Conservation (phyloP, 2,113 vertebrate genomes). For the Myotis yumanensis region DNA sequence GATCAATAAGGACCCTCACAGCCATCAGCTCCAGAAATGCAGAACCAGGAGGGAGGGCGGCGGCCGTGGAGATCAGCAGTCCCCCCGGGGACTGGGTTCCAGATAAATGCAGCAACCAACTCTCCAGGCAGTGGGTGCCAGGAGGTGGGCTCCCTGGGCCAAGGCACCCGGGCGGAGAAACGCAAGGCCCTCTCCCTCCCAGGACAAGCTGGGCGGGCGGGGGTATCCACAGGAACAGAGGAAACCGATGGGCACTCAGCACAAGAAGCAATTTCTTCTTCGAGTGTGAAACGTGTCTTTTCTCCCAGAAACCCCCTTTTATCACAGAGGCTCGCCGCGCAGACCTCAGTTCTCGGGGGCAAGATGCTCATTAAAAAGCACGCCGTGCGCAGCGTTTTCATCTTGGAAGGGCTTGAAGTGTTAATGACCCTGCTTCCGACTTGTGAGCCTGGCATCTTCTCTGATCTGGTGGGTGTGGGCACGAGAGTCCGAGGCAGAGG, state of each 20-base stretch:
- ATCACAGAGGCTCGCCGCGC: slow-evolving; percentile 37
- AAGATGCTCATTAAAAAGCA: slow-evolving; percentile 56
- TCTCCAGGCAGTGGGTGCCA: neutral
- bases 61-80: neutral
- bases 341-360: neutral
- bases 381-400: slow-evolving; percentile 20
- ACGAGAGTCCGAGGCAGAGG: slow-evolving; percentile 20
- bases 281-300: slow-evolving; percentile 18
- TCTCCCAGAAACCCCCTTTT: slow-evolving; percentile 31
- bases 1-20: slow-evolving; percentile 52
- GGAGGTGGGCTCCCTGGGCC: neutral
- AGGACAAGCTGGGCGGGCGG: rapidly evolving
- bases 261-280: slow-evolving; percentile 46
- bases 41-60: slow-evolving; percentile 41
- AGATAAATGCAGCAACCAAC: slow-evolving; percentile 18
- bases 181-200: neutral
- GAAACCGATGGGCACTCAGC: neutral
- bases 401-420: slow-evolving; percentile 54
- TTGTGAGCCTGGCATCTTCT: slow-evolving; percentile 45
- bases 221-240: neutral
- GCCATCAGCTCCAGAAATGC: slow-evolving; percentile 37
- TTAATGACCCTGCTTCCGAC: slow-evolving; percentile 57
- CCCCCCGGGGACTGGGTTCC: neutral
- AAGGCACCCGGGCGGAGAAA: neutral
- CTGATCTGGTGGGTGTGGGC: slow-evolving; percentile 49